Conservation (phyloP, 2,113 vertebrate genomes). For the Crotalus viridis region DNA sequence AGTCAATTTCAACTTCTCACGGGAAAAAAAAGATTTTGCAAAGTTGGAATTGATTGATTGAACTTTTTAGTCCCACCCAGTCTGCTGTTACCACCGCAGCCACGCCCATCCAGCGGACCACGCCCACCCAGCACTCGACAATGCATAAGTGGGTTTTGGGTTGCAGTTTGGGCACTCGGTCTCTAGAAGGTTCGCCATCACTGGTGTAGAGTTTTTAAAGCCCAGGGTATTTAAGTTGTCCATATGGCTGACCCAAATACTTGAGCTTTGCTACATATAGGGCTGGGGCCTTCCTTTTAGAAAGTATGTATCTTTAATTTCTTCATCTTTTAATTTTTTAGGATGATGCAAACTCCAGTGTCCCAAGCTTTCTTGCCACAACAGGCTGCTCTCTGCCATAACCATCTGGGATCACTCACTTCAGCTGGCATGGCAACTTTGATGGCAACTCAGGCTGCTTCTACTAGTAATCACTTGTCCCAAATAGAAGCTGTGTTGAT, state of each 20-base stretch:
- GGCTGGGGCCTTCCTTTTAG: neutral
- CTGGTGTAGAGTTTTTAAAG: neutral
- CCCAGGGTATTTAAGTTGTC: neutral
- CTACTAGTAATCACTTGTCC: slow-evolving; percentile 66
- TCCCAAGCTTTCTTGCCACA: slow-evolving; percentile 67
- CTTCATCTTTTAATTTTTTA: slow-evolving; percentile 56
- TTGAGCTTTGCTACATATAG: neutral
- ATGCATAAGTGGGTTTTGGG: too few relatives aligned
- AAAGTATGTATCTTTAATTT: neutral
- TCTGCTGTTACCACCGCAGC: too few relatives aligned
- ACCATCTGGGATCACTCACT: slow-evolving; percentile 65
- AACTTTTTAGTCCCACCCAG: too few relatives aligned
- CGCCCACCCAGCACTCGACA: too few relatives aligned
- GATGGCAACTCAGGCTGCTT: slow-evolving; percentile 54
- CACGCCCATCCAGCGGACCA: too few relatives aligned
- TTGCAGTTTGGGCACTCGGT: too few relatives aligned
- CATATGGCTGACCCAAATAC: neutral
- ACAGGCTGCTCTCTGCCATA: slow-evolving; percentile 67
- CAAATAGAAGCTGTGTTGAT: slow-evolving; percentile 76
- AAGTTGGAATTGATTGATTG: too few relatives aligned
- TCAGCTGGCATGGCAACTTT: slow-evolving; percentile 71
- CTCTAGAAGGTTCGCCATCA: too few relatives aligned
- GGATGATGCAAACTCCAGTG: slow-evolving; percentile 78
- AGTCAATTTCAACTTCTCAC: too few relatives aligned
- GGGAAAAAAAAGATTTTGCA: too few relatives aligned